Base-by-base conservation (phyloP, 2,888 invertebrate genomes). In the Lochmaea capreae region DNA sequence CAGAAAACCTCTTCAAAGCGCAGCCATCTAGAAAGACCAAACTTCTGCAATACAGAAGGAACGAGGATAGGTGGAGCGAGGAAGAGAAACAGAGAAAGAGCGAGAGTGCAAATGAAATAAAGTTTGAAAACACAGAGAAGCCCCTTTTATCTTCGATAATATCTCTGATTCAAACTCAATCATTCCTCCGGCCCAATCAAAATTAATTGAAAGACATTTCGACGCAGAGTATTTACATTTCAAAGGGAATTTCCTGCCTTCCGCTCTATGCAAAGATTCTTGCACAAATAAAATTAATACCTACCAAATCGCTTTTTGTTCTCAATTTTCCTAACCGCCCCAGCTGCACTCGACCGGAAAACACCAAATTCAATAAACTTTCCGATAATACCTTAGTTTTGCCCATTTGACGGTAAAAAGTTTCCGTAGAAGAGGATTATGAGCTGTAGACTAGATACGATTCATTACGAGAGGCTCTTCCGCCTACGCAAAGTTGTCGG, bases 211-310 rank as follows among this genome's bases (percentile, higher is more conserved):
- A 76, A 73, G 76, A 76, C 72, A 67, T 76, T 76, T 67, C 75
- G 72, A 65, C 46, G 72, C 46, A 8, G 65, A 65, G 75, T 75
- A 75, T 75, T 75, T 75, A 69, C 76, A 76, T 76, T 76, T 73
- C 76, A 76, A 76, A 76, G 73, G 59, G 73, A 75, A 72, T 72
- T 75, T 75, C 69, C 72, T 59, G 58, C 26, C 46, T 52, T 70
- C 39, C 49, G 67, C 61, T 59, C 68, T 49, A 57, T 71, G 59
- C 67, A 59, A 65, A 71, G 61, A 73, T 72, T 67, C 65, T 67
- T 70, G 58, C 65, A 68, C 76, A 76, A 76, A 76, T 76, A 73
- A 71, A 76, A 76, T 76, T 76, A 76, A 76, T 73, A 71, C 76
- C 67, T 71, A 67, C 61, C 71, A 67, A 76, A 73, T 69, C 71